These are phyloP conservation scores for Quiscalus mexicanus DNA, from an alignment of 2,113 vertebrate species.

Conservation along the genomic window DNA sequence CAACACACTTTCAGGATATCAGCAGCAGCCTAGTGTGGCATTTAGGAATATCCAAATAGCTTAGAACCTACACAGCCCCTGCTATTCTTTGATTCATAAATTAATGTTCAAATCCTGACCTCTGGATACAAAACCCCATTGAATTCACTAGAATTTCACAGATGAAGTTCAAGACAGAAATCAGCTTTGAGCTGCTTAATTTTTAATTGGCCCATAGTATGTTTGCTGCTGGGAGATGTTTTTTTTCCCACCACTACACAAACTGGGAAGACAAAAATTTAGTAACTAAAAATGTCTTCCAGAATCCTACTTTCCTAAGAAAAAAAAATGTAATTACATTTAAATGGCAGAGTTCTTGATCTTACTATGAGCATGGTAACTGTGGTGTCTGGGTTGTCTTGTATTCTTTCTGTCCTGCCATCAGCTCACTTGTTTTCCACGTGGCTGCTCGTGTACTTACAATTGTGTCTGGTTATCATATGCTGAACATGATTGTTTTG, in stretches of 20 bases:
- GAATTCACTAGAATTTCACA: neutral
- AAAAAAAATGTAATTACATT: neutral
- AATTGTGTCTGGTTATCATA: constrained; percentile 44
- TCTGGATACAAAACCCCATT: neutral
- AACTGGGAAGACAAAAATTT: neutral
- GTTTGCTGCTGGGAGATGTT: neutral
- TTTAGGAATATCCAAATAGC: neutral
- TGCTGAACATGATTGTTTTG: constrained; percentile 23
- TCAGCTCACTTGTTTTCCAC: constrained; percentile 38
- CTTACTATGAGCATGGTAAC: neutral
- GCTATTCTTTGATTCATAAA: neutral
- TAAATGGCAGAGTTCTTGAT: constrained; percentile 2
- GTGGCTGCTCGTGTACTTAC: neutral
- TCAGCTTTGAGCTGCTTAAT: neutral
- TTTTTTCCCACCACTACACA: neutral
- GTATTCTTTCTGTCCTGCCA: neutral
- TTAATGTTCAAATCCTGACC: neutral
- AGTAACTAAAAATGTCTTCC: neutral
- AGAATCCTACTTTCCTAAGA: neutral
- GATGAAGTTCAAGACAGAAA: neutral
- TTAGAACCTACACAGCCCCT: neutral
- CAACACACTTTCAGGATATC: neutral
- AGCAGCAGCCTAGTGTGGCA: neutral
- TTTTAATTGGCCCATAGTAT: neutral
- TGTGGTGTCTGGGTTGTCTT: neutral